Base-by-base conservation (phyloP, 53 echinoderm and acorn worm genomes). In the Patiria pectinifera region DNA sequence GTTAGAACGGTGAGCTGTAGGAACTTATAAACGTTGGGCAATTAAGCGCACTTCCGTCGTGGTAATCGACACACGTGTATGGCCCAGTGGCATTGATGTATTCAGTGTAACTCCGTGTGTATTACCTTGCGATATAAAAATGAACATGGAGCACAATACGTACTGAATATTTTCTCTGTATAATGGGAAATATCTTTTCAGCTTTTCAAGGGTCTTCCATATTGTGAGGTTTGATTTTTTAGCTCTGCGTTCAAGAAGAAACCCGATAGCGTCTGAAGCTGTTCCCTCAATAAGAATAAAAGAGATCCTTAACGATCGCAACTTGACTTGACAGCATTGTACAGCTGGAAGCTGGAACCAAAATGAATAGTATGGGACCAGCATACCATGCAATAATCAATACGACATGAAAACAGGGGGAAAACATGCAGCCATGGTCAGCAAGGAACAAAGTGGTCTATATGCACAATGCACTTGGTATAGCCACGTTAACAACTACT, bases 11-110 rank as follows among this genome's bases (percentile, higher is more conserved):
- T 81, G 22, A 44, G 48, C 69, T 48, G 47, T 21, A 53, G 78
- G 90, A 78, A 66, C 90, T 81, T 70, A 45, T 81, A 84, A 80
- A 80, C 62, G 61, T 61, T 81, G 81, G 80, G 80, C 90, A 90
- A 90, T 90, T 90, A 81, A 46, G 90, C 82, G 81, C 48, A 90
- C 90, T 90, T 90, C 90, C 90, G 90, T 18, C 24, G 90, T 9
- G 90, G 90, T 90, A 90, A 90, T 90, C 63, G 11, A 49, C 35
- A 69, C 81, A 90, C 81, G 81, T 78, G 81, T 62, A 45, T 47
- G 22, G 88, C 49, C 86, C 53, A 24, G 21, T 75, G 86, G 75
- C 86, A 86, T 45, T 44, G 24, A 10, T 24, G 74, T 66, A 66
- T 74, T n/a, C 24, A 45, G 69, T 69, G 63, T 69, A 66, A 58